A percentile compares a stretch with the other conserved stretches of the same genome.
Conservation (phyloP, 2,888 invertebrate species). For the Agonopterix heracliana region DNA sequence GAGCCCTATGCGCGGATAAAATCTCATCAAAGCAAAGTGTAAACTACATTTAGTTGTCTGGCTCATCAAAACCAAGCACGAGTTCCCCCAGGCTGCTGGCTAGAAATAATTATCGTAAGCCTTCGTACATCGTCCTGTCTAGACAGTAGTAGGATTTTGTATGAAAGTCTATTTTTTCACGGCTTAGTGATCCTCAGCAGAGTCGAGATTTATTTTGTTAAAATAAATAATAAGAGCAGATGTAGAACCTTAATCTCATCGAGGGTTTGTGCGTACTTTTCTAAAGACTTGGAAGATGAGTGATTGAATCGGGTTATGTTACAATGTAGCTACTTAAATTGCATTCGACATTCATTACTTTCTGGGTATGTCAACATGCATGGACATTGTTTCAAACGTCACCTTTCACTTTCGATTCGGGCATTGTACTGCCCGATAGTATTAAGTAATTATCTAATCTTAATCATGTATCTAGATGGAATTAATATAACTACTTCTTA, state of each 20-base stretch:
- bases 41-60: conserved; percentile 15
- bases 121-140: not conserved
- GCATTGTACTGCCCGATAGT: conserved; percentile 35
- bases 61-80: conserved; percentile 22
- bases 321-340: no score
- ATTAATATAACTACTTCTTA: conserved; percentile 16
- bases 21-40: conserved; percentile 11
- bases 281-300: no score
- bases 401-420: conserved; percentile 49
- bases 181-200: not conserved
- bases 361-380: conserved; percentile 24
- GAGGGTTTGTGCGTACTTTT: no score
- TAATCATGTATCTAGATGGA: conserved; percentile 43
- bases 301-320: no score
- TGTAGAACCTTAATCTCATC: no score
- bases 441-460: conserved; percentile 46
- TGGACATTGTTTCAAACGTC: conserved; percentile 30
- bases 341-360: no score
- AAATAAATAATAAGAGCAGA: no score
- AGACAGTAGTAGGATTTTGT: conserved; percentile 1
- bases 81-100: conserved; percentile 13
- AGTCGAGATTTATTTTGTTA: no score
- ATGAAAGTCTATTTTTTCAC: not conserved
- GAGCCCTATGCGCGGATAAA: conserved; percentile 9
- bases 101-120: conserved; percentile 12